Base-by-base conservation (phyloP, 1,140 invertebrate species). In the Ephestia elutella region DNA sequence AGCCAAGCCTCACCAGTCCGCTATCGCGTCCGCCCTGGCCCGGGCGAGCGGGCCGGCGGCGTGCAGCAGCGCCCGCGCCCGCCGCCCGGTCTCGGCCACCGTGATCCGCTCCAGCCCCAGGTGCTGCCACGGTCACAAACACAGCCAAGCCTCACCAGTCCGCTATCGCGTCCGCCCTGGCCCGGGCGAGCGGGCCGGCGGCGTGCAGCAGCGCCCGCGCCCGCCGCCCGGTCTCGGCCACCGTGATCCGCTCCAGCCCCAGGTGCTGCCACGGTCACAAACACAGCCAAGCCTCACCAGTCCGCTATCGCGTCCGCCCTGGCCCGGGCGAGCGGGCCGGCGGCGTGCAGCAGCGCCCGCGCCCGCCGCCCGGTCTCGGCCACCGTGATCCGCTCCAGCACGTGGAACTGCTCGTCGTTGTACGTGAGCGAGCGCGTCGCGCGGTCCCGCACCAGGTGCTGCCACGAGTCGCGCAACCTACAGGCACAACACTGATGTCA, bases 241-340 rank as follows among this genome's bases (percentile, higher is more conserved):
- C 92, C 72, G 93, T 92, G 59, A 92, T 92, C 76, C 96, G 92
- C 90, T 97, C 96, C 53, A 98, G 87, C 49, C 97, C 90, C 51
- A 97, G 90, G 90, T 97, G 95, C 86, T 97, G 96, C 96, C 96
- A 98, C 0, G 96, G n/a, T n/a, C n/a, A n/a, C n/a, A n/a, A n/a
- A n/a, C n/a, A n/a, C n/a, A n/a, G n/a, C n/a, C n/a, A n/a, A n/a
- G n/a, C n/a, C 65, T 60, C 10, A 85, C 94, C 94, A 95, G 85
- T 96, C 95, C 5, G 94, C 93, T 35, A 95, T 84, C 70, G 91
- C 92, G 71, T 95, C 94, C 0, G 93, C 93, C 13, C 93, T 85
- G 54, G 93, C 92, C 18, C 90, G 90, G 19, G 94, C 92, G 2
- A 92, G 89, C 9, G 93, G 92, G 64, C 90, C 87, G 59, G 93